Conservation (phyloP, 2,113 vertebrate species). For the Antechinus flavipes region DNA sequence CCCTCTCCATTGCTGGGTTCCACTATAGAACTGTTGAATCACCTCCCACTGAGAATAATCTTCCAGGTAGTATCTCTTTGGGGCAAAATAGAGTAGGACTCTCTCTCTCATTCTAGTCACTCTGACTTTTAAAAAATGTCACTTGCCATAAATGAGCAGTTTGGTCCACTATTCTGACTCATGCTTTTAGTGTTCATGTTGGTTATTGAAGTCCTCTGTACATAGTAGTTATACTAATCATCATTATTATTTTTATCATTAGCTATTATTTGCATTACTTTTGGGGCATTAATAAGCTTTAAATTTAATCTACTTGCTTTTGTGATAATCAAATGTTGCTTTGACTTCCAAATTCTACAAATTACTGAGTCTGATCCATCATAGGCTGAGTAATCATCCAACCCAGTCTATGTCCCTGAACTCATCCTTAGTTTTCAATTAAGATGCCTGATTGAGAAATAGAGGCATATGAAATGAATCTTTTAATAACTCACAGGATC, state of each 20-base stretch:
- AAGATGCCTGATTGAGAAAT: not conserved
- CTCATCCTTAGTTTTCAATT: not conserved
- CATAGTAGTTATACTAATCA: not conserved
- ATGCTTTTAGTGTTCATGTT: not conserved
- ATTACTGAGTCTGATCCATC: not conserved
- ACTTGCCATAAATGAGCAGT: not conserved
- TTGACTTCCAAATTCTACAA: not conserved
- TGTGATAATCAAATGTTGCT: not conserved
- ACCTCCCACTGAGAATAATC: not conserved
- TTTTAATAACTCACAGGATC: not conserved
- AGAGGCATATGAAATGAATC: not conserved
- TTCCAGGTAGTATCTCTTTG: not conserved
- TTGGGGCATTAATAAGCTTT: not conserved
- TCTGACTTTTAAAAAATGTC: not conserved
- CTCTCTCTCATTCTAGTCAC: not conserved
- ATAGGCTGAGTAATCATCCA: not conserved
- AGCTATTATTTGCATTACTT: not conserved
- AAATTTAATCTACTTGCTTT: not conserved
- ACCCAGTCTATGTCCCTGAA: not conserved
- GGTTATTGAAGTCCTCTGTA: not conserved
- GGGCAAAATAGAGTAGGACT: not conserved
- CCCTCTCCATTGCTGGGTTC: not conserved
- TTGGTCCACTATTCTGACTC: not conserved
- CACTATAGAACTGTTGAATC: not conserved
- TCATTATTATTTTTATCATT: not conserved